Evolutionary conservation across 2,113 vertebrate genomes (phyloP), one percentile per base, ranked within the genome.

Genomic region (Hippopotamus amphibius): DNA sequence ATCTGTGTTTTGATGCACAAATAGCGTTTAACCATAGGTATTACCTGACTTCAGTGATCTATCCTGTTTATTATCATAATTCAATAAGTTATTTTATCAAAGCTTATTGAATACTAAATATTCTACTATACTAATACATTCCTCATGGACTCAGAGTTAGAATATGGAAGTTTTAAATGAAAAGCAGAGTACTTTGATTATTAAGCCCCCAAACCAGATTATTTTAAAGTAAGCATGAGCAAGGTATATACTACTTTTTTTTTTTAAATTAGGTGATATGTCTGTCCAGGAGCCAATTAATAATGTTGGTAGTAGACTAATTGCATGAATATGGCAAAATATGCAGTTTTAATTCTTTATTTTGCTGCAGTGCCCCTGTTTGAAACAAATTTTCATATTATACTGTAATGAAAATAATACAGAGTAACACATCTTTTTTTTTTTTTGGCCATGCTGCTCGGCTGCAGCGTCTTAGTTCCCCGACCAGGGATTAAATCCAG

Each of bases 11-110:
- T 59, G 41, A 85, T 46, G 5, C 37, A 94, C 22, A 74, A 80
- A 79, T 6, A 89, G 28, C 55, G 72, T 61, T 96, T 92, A 80
- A 53, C 19, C 14, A 68, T 17, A 33, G 37, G 48, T 81, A 89
- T 69, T n/a, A 14, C 72, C 48, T 92, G 50, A 92, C 19, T 46
- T 80, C 55, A 94, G 14, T 84, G 30, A 82, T 77, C 65, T 85
- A 81, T 53, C 72, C 21, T 30, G 16, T 28, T 77, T 94, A 63
- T 65, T 94, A 37, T 41, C 48, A 55, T 79, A 84, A 95, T 94
- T 94, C 69, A 87, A 66, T 84, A 93, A 81, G 43, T 76, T 76
- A 91, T 41, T 87, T 91, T 94, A 88, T 57, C 30, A 66, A 95
- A 87, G 37, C 21, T 48, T 84, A 83, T 1, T 61, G 13, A 86